These are phyloP conservation scores for Chinchilla lanigera DNA, from an alignment of 2,113 vertebrate species.

Conservation along the genomic window DNA sequence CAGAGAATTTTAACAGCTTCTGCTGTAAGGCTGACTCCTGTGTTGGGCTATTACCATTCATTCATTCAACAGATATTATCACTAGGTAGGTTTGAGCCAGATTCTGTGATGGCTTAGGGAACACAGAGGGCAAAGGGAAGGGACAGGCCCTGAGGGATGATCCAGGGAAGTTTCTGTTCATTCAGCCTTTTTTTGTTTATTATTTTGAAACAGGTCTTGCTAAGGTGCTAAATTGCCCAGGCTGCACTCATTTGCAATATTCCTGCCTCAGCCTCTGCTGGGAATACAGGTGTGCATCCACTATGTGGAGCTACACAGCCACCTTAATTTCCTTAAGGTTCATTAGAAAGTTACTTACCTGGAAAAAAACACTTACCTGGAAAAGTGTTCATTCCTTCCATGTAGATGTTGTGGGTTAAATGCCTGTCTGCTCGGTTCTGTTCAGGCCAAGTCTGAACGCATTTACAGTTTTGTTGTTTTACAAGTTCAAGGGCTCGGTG, in stretches of 20 bases:
- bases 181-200: background rate
- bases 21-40: background rate
- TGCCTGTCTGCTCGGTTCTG: background rate
- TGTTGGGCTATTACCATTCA: background rate
- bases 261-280: background rate
- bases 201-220: background rate
- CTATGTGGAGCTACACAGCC: background rate
- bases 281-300: background rate
- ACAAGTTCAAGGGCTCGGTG: background rate
- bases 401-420: background rate
- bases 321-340: background rate
- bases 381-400: background rate
- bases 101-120: background rate
- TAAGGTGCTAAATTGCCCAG: background rate
- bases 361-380: background rate
- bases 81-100: background rate
- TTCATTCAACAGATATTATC: background rate
- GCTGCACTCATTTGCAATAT: background rate
- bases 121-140: background rate
- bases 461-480: background rate
- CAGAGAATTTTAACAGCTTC: background rate
- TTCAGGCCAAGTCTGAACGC: background rate
- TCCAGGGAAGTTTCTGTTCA: background rate
- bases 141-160: background rate
- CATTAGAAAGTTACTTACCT: background rate